Conservation (phyloP, 1,140 invertebrate species). For the Diuraphis noxia region DNA sequence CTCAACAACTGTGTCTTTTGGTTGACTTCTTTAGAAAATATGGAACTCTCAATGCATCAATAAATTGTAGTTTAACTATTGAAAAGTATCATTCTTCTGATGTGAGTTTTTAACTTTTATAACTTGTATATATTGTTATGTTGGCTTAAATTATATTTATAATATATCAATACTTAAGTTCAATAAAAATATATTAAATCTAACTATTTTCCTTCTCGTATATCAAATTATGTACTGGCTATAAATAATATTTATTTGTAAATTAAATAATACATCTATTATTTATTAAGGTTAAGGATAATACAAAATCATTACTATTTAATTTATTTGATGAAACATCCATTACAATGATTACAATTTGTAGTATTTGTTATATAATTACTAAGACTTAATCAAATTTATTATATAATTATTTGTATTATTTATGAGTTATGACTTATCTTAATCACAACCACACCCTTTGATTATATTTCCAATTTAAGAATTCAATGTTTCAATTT, state of each 20-base stretch:
- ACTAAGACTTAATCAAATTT: background rate
- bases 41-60: background rate
- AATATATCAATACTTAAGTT: background rate
- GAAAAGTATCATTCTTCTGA: background rate
- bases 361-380: background rate
- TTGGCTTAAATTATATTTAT: background rate
- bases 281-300: background rate
- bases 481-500: background rate
- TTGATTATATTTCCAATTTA: background rate
- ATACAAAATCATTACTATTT: background rate
- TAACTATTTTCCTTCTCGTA: background rate
- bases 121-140: background rate
- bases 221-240: background rate
- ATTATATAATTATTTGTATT: background rate
- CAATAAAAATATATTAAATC: background rate
- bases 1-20: background rate
- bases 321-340: background rate
- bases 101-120: background rate
- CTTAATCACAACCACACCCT: background rate
- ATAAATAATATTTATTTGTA: background rate
- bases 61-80: background rate
- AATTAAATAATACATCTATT: background rate
- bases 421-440: too few species aligned
- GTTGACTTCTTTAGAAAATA: background rate
- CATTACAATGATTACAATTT: background rate